These are phyloP conservation scores for Timema cristinae DNA, from an alignment of 2,888 invertebrate genomes.

Conservation along the genomic window DNA sequence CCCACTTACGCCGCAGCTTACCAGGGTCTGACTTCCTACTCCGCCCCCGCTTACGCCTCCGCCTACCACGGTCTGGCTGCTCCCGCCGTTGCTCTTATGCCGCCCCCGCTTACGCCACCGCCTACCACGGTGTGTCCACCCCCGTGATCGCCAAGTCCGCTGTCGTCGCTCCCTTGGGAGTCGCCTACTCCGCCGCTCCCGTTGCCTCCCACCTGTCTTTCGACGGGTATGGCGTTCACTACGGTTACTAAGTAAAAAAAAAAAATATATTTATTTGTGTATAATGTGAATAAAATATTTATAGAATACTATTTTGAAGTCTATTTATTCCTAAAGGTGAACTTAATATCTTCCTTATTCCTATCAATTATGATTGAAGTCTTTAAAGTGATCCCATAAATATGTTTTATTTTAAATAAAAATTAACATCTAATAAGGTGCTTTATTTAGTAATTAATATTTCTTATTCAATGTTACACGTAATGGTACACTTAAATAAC, in stretches of 20 bases:
- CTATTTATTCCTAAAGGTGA: no score
- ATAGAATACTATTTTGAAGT: no score
- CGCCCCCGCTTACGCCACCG: slow-evolving; percentile 35
- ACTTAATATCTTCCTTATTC: no score
- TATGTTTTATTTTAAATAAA: no score
- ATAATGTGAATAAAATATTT: no score
- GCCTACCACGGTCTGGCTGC: slow-evolving; percentile 35
- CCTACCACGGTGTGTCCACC: slow-evolving; percentile 23
- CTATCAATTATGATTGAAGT: no score
- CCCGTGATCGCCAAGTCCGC: neutral
- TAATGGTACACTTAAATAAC: no score
- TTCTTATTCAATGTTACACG: no score
- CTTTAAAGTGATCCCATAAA: no score
- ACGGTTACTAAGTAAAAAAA: slow-evolving; percentile 26
- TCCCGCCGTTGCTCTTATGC: slow-evolving; percentile 33
- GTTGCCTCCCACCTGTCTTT: slow-evolving; percentile 31
- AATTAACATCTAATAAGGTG: no score
- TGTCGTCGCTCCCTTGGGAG: slow-evolving; percentile 31
- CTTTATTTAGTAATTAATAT: no score
- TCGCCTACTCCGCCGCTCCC: slow-evolving; percentile 33
- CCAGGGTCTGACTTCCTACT: slow-evolving; percentile 41
- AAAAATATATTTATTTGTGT: no score
- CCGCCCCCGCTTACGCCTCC: slow-evolving; percentile 52
- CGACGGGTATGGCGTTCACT: slow-evolving; percentile 32
- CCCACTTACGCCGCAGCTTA: slow-evolving; percentile 27